Evolutionary conservation across 2,113 vertebrate species (phyloP), one percentile per base, ranked within the genome.

Genomic region (Ibidorhyncha struthersii): DNA sequence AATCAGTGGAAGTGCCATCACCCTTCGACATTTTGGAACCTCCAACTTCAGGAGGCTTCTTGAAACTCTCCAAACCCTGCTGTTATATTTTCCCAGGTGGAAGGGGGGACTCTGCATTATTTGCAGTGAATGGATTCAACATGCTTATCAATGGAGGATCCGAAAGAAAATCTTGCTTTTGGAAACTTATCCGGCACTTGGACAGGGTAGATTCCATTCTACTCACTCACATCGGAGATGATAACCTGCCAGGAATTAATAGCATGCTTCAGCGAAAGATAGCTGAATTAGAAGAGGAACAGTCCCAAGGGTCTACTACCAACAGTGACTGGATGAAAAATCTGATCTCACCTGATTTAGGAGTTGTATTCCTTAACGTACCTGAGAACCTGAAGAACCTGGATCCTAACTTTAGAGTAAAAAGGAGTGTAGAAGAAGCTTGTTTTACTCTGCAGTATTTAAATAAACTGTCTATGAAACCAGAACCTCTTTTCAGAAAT

Each of bases 321-420:
- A 99, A 99, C 91, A 99, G 99, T 62, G 99, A 99, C 96, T 99
- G 99, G 99, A 98, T 99, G 98, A 99, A 99, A 97, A 99, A 99
- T 97, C 98, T 99, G 95, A 99, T 99, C 92, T 99, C 99, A 56
- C 99, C 99, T 61, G 99, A 99, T 95, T 98, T 99, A 81, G 99
- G 99, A 25, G 98, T 99, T 80, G 98, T 99, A 50, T 99, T 99
- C 97, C 98, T 99, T 71, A 99, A 99, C 81, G 96, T 99, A 53
- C 99, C 99, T 32, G 99, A 99, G 97, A 99, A 98, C 55, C 89
- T 99, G 95, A 99, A 98, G 76, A 99, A 96, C 73, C 97, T 98
- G 69, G 98, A 99, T 83, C 98, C 99, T 56, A 98, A 98, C 85
- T 98, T 98, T 86, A 98, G 98, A 97, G 98, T 99, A 81, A 98